Conservation (phyloP, 2,888 invertebrate genomes). For the Latrodectus hesperus region DNA sequence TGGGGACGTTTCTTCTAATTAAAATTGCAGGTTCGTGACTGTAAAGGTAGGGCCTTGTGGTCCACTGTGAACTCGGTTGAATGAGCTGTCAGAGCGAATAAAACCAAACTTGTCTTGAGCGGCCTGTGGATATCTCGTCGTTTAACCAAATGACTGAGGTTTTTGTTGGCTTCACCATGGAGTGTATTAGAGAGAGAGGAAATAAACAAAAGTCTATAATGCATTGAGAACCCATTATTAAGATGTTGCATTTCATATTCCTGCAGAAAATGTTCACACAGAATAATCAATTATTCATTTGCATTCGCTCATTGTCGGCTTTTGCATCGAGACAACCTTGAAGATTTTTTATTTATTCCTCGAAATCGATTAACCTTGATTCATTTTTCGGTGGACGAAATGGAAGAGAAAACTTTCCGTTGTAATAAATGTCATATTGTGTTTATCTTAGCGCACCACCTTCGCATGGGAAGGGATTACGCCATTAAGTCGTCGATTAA, state of each 20-base stretch:
- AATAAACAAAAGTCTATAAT: too few relatives aligned
- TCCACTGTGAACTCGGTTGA: too few relatives aligned
- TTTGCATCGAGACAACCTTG: neutral
- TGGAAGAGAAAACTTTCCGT: neutral
- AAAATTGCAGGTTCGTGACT: too few relatives aligned
- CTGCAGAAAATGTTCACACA: neutral
- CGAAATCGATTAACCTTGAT: constrained; percentile 3
- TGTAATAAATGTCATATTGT: neutral
- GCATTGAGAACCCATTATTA: constrained; percentile 1
- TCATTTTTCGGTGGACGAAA: neutral
- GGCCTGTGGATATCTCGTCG: too few relatives aligned
- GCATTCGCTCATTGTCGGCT: neutral
- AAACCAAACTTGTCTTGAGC: too few relatives aligned
- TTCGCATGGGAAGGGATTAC: neutral
- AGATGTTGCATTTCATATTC: neutral
- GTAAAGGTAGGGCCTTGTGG: too few relatives aligned
- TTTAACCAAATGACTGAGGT: too few relatives aligned
- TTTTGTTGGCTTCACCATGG: too few relatives aligned
- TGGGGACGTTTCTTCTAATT: too few relatives aligned
- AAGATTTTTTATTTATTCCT: neutral
- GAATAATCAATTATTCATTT: constrained; percentile 1
- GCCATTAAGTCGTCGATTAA: neutral
- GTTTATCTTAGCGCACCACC: neutral
- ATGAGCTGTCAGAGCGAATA: too few relatives aligned
- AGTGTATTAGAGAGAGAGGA: too few relatives aligned